These are phyloP conservation scores for Salvelinus alpinus DNA, from an alignment of 2,113 vertebrate species.

Conservation along the genomic window DNA sequence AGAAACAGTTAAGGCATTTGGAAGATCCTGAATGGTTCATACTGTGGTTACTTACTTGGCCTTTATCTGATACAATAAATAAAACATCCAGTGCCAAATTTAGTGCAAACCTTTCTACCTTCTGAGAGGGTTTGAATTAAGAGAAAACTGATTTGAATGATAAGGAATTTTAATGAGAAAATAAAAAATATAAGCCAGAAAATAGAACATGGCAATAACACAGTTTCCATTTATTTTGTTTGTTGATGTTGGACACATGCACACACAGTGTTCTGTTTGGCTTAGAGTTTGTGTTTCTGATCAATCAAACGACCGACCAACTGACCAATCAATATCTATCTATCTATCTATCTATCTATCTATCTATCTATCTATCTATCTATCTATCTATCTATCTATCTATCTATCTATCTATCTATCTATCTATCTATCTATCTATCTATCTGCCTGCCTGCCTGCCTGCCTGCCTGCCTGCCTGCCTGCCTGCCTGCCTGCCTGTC, in stretches of 20 bases:
- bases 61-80: background rate
- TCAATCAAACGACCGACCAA: too few relatives aligned
- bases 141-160: background rate
- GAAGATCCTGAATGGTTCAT: background rate
- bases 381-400: too few relatives aligned
- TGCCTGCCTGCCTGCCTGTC: too few relatives aligned
- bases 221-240: background rate
- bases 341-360: too few relatives aligned
- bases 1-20: background rate
- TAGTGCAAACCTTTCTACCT: background rate
- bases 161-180: background rate
- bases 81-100: background rate
- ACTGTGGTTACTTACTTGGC: background rate
- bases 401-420: too few relatives aligned
- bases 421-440: too few relatives aligned
- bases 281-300: too few relatives aligned
- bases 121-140: background rate
- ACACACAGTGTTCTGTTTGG: too few relatives aligned
- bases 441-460: too few relatives aligned
- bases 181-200: background rate
- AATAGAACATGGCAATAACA: background rate
- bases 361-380: too few relatives aligned
- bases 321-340: too few relatives aligned
- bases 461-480: too few relatives aligned
- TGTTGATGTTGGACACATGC: background rate